phyloP scores from a whole-genome alignment of 2,888 invertebrate species.

The Caenorhabditis sp. region DNA sequence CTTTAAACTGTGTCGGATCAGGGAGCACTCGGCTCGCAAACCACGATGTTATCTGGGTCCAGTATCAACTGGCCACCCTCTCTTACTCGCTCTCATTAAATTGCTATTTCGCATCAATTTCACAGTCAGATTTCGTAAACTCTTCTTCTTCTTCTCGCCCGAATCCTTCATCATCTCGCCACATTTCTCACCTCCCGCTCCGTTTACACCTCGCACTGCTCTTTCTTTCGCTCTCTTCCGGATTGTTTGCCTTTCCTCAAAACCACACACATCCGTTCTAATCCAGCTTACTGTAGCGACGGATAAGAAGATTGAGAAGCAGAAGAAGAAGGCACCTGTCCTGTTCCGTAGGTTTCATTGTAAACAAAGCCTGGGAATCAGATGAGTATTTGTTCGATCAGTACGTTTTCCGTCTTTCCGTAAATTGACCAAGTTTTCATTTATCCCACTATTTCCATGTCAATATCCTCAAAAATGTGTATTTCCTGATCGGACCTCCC shows the following conservation, averaged over 20 bases:
- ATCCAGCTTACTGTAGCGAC: slow-evolving; percentile 41
- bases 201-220: slow-evolving; percentile 35
- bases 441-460: too few species aligned
- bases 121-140: slow-evolving; percentile 53
- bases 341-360: background rate
- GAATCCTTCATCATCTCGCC: slow-evolving; percentile 46
- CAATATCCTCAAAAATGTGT: too few species aligned
- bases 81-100: slow-evolving; percentile 36
- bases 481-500: too few species aligned
- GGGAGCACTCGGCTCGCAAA: slow-evolving; percentile 16
- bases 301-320: background rate
- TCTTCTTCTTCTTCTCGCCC: slow-evolving; percentile 15
- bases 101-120: slow-evolving; percentile 44
- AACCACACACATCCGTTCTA: slow-evolving; percentile 41
- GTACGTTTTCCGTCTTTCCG: background rate
- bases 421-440: too few species aligned
- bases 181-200: slow-evolving; percentile 43
- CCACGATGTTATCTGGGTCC: slow-evolving; percentile 40
- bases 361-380: slow-evolving; percentile 35
- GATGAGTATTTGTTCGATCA: slow-evolving; percentile 45
- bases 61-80: slow-evolving; percentile 21
- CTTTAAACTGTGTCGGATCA: slow-evolving; percentile 31
- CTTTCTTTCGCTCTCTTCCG: slow-evolving; percentile 21
- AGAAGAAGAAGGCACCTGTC: slow-evolving; percentile 4
- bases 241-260: slow-evolving; percentile 49